phyloP scores from a whole-genome alignment of 2,113 vertebrate species.

The Carettochelys insculpta region DNA sequence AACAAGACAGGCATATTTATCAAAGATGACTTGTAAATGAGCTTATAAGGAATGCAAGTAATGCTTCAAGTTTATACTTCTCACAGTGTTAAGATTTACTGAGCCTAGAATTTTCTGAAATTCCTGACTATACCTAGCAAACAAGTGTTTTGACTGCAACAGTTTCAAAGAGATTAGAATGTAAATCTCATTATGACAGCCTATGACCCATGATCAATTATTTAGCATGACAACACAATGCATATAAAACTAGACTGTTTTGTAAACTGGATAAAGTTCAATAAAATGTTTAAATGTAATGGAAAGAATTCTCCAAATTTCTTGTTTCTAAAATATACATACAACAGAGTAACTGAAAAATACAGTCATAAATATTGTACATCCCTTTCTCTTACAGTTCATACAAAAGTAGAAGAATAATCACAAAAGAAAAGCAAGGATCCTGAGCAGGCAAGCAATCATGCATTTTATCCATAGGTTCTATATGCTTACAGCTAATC shows the following conservation, averaged over 20 bases:
- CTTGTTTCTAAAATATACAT: background rate
- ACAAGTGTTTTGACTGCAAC: background rate
- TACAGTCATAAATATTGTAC: background rate
- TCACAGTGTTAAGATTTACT: background rate
- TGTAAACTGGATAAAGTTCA: background rate
- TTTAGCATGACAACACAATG: background rate
- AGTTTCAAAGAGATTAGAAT: background rate
- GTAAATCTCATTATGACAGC: background rate
- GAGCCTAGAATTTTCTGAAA: background rate
- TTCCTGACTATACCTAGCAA: background rate
- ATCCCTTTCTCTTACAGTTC: background rate
- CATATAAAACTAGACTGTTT: background rate
- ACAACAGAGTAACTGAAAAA: background rate
- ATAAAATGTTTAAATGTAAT: background rate
- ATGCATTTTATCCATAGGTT: background rate
- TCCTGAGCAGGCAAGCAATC: background rate
- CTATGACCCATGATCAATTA: background rate
- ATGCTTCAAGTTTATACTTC: background rate
- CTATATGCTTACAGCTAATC: background rate
- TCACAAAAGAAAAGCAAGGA: background rate
- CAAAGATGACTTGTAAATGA: background rate
- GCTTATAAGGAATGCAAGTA: background rate
- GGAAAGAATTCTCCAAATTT: background rate
- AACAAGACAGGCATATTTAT: background rate
- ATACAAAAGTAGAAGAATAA: background rate